These are phyloP conservation scores for Drosophila melanica DNA, from an alignment of 1,140 invertebrate species.

Conservation along the genomic window DNA sequence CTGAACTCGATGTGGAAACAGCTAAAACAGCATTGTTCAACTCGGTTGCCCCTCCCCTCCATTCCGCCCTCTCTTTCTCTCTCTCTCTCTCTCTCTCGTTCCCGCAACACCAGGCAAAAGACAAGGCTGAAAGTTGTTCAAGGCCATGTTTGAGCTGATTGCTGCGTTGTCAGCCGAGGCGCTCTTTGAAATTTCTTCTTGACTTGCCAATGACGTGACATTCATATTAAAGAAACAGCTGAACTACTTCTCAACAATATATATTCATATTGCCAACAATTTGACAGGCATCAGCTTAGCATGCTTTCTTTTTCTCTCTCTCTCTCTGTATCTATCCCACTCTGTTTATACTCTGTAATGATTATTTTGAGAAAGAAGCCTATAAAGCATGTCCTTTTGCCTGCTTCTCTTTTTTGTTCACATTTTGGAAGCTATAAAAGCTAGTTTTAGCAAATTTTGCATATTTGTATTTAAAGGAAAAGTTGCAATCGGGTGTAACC, in stretches of 20 bases:
- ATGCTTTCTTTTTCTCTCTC: no score
- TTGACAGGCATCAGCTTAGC: conserved; percentile 9
- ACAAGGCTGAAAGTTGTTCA: conserved; percentile 61
- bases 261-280: conserved; percentile 16
- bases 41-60: background rate
- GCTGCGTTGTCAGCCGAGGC: conserved; percentile 23
- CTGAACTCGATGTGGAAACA: conserved; percentile 39
- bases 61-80: background rate
- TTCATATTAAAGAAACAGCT: conserved; percentile 23
- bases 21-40: conserved; percentile 41
- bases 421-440: no score
- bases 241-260: background rate
- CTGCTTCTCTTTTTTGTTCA: no score
- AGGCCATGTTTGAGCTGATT: conserved; percentile 43
- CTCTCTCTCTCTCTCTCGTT: no score
- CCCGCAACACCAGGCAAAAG: conserved; percentile 9
- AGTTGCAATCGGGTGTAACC: no score
- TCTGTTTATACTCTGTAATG: no score
- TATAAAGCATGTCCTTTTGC: no score
- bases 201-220: conserved; percentile 50
- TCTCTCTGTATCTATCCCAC: no score
- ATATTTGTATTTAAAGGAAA: no score
- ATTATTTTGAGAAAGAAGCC: no score
- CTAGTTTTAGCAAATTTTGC: no score
- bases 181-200: conserved; percentile 47